These are phyloP conservation scores for Amblyjoppa proteus DNA, from an alignment of 2,888 invertebrate species.

Conservation along the genomic window DNA sequence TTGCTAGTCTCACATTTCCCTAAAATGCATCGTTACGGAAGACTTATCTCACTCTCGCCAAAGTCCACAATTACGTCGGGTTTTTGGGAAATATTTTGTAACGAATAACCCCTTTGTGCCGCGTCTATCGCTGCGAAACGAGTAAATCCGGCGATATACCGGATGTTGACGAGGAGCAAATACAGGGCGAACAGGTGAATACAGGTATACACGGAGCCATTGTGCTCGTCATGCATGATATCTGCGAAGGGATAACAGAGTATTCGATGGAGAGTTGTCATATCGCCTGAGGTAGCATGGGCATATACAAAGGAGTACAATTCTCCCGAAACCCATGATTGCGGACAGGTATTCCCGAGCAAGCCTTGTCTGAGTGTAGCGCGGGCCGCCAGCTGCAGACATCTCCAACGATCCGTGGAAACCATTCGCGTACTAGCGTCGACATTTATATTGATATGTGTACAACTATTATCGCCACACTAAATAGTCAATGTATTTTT, in stretches of 20 bases:
- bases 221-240: not conserved
- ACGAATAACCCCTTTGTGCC: not conserved
- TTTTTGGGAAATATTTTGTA: not conserved
- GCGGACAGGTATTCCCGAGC: not conserved
- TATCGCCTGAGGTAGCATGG: constrained; percentile 6
- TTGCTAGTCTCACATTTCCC: no score
- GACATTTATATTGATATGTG: not conserved
- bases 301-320: constrained; percentile 8
- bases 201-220: not conserved
- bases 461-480: not conserved
- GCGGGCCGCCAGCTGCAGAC: not conserved
- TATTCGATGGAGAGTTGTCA: not conserved
- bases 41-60: no score
- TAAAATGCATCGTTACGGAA: no score
- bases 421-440: not conserved
- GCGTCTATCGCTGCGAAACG: not conserved
- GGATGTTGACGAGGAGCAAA: not conserved
- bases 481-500: constrained; percentile 24
- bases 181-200: not conserved
- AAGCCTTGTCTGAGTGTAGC: not conserved
- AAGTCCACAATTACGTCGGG: no score
- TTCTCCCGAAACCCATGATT: not conserved
- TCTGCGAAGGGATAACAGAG: constrained; percentile 6
- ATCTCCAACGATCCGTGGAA: not conserved
- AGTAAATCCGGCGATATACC: not conserved